Base-by-base conservation (phyloP, 2,888 invertebrate genomes). In the Diogma glabrata region DNA sequence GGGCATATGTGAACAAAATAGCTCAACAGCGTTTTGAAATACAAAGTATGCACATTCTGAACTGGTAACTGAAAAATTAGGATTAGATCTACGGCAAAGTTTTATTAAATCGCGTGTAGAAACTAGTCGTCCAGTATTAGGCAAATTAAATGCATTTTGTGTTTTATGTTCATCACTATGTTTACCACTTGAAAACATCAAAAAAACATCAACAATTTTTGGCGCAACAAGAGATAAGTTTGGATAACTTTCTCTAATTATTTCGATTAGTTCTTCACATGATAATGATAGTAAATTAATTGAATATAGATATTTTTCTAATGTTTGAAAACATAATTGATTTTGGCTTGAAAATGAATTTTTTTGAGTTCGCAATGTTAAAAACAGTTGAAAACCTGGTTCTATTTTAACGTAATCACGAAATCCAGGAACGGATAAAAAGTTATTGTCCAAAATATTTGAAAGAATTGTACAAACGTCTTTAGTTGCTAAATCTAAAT, bases 91-190 rank as follows among this genome's bases (percentile, higher is more conserved):
- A 4, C 79, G 74, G 63, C 94, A 95, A 82, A 93, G 88, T 66
- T 94, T 95, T 58, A 95, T 80, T 47, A 96, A 75, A 74, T 96
- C 96, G 58, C 95, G 78, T 1, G 87, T 86, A 0, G 88, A 87
- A 19, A 82, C 85, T 43, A 83, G 68, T 57, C 88, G 74, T 1
- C 80, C 79, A 0, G 69, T 69, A 53, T 65, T 67, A 3, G 63
- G 57, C 22, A 63, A 54, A 3, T 49, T 53, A 22, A 38, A 33
- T n/a, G 45, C 48, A 16, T 50, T 28, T 3, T 17, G 33, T n/a
- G 50, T 30, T n/a, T 17, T 2, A 10, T 48, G 26, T 14, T 30
- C 0, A 61, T 63, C 22, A 62, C 75, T 72, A 56, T 84, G 84
- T 61, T 78, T 75, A 3, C 84, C 84, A 38, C 78, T 77, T 19